Base-by-base conservation (phyloP, 2,113 vertebrate species). In the Copsychus sechellarum region DNA sequence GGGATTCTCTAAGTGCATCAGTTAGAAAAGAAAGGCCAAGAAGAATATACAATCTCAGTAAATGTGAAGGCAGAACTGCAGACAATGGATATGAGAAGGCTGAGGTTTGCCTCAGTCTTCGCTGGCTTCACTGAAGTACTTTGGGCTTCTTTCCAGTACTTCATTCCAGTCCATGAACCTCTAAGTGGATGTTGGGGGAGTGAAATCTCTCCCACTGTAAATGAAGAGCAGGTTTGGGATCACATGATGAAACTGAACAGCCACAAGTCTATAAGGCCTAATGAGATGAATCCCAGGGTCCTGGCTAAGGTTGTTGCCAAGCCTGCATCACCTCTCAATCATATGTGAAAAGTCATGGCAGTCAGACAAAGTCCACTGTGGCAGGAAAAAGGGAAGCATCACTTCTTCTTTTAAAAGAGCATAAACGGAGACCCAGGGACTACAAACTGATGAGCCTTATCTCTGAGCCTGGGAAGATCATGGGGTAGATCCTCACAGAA, bases 111-210 rank as follows among this genome's bases (percentile, higher is more conserved):
- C 31, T 65, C 34, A 42, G 34, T 26, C 42, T 71, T 71, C 25
- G 17, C 26, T 45, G 54, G 19, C 6, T 38, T 54, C 40, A 64
- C 8, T 18, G 18, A n/a, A n/a, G 19, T 23, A 38, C 42, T 47
- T 64, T 0, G 1, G 25, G 34, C 21, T 42, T 40, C 57, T 47
- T n/a, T n/a, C n/a, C n/a, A n/a, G n/a, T 42, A 42, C 14, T 50
- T 64, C 29, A n/a, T 40, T 45, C n/a, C 42, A 71, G 40, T 20
- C 29, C 40, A 34, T 25, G 48, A 70, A 79, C 10, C 16, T 47
- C 20, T 40, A 36, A 29, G 20, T 43, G 45, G 18, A 8, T 45
- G 38, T 1, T 31, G 20, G 4, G 48, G 8, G 11, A 45, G 4
- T 45, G 47, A 70, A 61, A 67, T 38, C 26, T 19, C 21, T 25